Percentiles rank a stretch among this genome's conserved stretches.
Conservation (phyloP, 92 coral and sea anemone species). For the Palythoa grandiflora region DNA sequence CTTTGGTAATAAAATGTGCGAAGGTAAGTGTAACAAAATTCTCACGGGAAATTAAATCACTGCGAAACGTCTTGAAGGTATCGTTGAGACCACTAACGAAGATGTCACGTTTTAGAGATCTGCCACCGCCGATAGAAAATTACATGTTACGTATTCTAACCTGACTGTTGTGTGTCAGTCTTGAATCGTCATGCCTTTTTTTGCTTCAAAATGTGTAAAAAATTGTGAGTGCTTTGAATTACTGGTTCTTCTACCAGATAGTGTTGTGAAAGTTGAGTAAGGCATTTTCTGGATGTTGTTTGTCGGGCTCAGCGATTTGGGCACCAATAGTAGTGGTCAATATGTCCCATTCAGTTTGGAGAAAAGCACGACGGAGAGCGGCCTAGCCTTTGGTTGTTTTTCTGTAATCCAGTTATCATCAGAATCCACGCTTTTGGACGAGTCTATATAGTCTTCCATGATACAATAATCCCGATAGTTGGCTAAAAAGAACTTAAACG, state of each 20-base stretch:
- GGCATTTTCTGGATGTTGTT: conserved; percentile 56
- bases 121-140: conserved; percentile 60
- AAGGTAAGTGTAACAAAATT: too few relatives aligned
- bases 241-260: conserved; percentile 56
- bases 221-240: conserved; percentile 44
- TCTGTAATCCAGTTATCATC: conserved; percentile 45
- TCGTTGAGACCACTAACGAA: conserved; percentile 70
- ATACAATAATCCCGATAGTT: background rate
- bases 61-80: conserved; percentile 53
- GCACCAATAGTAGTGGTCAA: conserved; percentile 50
- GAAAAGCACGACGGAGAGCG: conserved; percentile 49
- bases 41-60: too few relatives aligned
- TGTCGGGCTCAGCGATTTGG: conserved; percentile 51
- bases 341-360: conserved; percentile 58
- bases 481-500: too few relatives aligned
- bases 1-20: too few relatives aligned
- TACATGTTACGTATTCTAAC: conserved; percentile 62
- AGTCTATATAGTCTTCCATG: conserved; percentile 17
- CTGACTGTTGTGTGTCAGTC: conserved; percentile 66
- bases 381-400: conserved; percentile 49
- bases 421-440: conserved; percentile 49
- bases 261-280: conserved; percentile 42
- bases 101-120: conserved; percentile 62
- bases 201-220: conserved; percentile 42
- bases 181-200: conserved; percentile 73